phyloP scores from a whole-genome alignment of 1,140 invertebrate species.

The Fopius arisanus region DNA sequence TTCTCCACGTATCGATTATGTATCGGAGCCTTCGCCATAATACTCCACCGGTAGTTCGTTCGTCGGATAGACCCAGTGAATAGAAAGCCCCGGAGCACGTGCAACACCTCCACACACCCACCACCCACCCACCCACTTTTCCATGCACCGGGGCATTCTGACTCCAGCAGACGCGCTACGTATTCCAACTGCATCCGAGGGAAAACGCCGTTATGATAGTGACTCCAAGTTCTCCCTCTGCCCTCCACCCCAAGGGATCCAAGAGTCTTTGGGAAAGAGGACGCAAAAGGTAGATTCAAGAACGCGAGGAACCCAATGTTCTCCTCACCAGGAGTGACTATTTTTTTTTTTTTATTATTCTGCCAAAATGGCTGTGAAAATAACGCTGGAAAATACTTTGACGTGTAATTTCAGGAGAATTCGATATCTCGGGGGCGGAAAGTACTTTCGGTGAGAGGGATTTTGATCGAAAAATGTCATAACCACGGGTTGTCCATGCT shows the following conservation, averaged over 20 bases:
- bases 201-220: constrained; percentile 11
- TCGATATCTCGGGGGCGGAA: background rate
- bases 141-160: background rate
- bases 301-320: background rate
- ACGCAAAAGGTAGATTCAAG: background rate
- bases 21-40: background rate
- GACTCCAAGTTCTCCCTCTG: background rate
- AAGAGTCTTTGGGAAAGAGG: background rate
- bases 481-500: background rate
- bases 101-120: background rate
- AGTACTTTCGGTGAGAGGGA: background rate
- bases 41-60: background rate
- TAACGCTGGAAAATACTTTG: background rate
- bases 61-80: background rate
- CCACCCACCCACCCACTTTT: background rate
- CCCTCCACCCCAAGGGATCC: background rate
- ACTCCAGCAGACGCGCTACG: background rate
- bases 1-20: background rate
- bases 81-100: background rate
- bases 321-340: too few species aligned
- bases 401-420: background rate
- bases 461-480: background rate
- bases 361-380: background rate
- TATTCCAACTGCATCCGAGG: constrained; percentile 9
- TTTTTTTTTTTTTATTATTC: background rate